These are phyloP conservation scores for Sisor rabdophorus DNA, from an alignment of 2,113 vertebrate genomes.

Conservation along the genomic window DNA sequence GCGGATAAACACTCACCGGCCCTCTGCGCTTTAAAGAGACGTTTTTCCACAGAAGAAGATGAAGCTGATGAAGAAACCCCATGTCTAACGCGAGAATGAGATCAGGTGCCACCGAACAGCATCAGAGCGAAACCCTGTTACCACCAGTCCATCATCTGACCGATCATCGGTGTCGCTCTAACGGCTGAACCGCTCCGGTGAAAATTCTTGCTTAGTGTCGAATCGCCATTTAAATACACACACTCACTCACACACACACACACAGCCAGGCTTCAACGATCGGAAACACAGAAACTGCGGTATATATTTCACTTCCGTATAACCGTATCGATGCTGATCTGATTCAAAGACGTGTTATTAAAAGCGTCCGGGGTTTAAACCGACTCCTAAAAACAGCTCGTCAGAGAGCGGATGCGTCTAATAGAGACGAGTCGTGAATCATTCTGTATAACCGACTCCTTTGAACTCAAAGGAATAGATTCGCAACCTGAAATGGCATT, in stretches of 20 bases:
- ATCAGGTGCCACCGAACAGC: conserved; percentile 6
- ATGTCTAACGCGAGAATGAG: conserved; percentile 35
- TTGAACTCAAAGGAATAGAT: background rate
- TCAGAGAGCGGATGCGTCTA: background rate
- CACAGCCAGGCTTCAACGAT: background rate
- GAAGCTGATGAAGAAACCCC: conserved; percentile 66
- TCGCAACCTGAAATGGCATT: background rate
- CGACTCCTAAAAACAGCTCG: background rate
- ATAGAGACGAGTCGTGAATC: background rate
- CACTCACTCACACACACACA: background rate
- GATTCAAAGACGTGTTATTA: background rate
- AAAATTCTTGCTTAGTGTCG: background rate
- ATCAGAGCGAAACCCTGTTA: conserved; percentile 25
- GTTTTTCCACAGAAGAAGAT: conserved; percentile 65
- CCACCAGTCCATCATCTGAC: background rate
- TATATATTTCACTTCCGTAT: background rate
- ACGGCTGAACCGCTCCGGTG: background rate
- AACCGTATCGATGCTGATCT: background rate
- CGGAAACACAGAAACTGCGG: background rate
- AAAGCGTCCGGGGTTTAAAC: background rate
- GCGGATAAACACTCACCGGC: conserved; percentile 15
- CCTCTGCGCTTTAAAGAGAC: conserved; percentile 50
- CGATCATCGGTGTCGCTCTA: background rate
- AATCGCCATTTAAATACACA: background rate
- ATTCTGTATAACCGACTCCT: conserved; percentile 4